Evolutionary conservation across 2,888 invertebrate species (phyloP).

Genomic region (Cylindroiulus punctatus): DNA sequence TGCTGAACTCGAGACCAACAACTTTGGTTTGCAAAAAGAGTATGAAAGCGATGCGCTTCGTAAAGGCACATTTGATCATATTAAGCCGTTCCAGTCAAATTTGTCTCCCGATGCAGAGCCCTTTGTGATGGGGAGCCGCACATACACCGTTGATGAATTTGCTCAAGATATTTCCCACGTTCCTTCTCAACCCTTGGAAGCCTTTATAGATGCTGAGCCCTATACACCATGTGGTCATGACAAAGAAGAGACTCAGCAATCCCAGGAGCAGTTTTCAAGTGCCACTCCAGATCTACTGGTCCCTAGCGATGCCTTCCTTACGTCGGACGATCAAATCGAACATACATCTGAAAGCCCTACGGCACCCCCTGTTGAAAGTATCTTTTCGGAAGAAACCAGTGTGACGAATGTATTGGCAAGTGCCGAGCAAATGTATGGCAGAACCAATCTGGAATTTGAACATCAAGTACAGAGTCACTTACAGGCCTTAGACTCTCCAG

Average conservation of each 20-base stretch:
- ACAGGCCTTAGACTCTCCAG: not conserved
- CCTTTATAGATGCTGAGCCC: not conserved
- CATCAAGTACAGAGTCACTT: not conserved
- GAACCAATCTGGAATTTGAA: not conserved
- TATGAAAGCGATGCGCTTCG: not conserved
- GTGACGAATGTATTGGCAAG: not conserved
- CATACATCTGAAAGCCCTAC: not conserved
- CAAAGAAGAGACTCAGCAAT: not conserved
- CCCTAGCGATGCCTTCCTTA: not conserved
- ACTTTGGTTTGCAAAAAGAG: not conserved
- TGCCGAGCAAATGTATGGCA: not conserved
- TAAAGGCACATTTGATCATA: not conserved
- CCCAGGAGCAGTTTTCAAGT: not conserved
- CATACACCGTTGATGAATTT: not conserved
- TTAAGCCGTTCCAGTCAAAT: conserved; percentile 49
- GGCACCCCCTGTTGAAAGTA: conserved; percentile 39
- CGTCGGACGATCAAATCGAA: not conserved
- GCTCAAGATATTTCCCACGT: not conserved
- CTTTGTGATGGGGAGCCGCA: conserved; percentile 36
- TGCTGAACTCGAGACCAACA: not conserved
- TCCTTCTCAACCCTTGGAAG: conserved; percentile 6
- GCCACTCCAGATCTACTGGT: not conserved
- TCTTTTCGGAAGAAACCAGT: not conserved
- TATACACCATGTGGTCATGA: not conserved
- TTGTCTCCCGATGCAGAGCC: conserved; percentile 53